Evolutionary conservation across 2,888 invertebrate species (phyloP).

Genomic region (Limnephilus auricula): DNA sequence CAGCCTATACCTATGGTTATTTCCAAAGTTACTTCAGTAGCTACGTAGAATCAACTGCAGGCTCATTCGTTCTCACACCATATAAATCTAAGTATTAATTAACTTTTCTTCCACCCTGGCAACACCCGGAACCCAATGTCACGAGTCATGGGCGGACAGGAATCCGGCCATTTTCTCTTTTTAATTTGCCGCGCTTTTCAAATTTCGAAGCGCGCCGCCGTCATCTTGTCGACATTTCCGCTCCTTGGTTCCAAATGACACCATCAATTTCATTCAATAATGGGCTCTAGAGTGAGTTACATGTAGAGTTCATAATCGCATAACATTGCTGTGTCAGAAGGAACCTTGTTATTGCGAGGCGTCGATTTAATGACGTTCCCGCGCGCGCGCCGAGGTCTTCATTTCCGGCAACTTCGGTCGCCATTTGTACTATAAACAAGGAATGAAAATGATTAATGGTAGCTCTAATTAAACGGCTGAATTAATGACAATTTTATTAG

Average conservation of each 20-base stretch:
- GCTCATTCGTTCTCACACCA: not conserved
- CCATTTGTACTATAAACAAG: not conserved
- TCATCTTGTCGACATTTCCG: not conserved
- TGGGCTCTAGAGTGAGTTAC: no score
- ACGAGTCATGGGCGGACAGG: not conserved
- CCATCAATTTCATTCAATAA: no score
- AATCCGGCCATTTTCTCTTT: not conserved
- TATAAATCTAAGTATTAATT: not conserved
- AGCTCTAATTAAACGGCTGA: not conserved
- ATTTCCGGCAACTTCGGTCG: not conserved
- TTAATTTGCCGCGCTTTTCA: conserved; percentile 8
- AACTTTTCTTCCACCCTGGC: not conserved
- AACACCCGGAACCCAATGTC: not conserved
- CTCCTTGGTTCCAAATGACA: no score
- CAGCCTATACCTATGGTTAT: no score
- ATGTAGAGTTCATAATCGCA: no score
- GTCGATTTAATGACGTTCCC: not conserved
- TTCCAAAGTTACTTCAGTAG: no score
- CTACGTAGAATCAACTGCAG: not conserved
- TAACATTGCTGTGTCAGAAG: no score
- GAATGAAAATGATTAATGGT: not conserved
- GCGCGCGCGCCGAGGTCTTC: not conserved
- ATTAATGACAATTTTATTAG: not conserved
- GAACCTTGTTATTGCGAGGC: no score
- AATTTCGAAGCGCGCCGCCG: conserved; percentile 7